phyloP scores from a whole-genome alignment of 1,140 invertebrate genomes.

The Phthorimaea operculella region DNA sequence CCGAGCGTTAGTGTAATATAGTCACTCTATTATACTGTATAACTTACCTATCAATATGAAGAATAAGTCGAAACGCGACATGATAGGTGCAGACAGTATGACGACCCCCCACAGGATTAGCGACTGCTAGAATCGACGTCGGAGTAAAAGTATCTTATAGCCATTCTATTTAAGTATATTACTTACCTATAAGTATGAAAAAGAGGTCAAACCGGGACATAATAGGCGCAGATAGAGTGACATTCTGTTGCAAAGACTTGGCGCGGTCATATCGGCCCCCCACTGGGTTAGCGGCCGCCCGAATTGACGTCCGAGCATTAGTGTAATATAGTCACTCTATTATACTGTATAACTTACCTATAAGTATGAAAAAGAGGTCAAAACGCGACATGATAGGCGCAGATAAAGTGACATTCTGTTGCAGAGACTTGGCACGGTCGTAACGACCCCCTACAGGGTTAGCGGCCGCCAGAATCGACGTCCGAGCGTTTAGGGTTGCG shows the following conservation, averaged over 20 bases:
- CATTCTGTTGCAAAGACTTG: slow-evolving; percentile 96
- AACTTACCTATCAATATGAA: slow-evolving; percentile 89
- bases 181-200: slow-evolving; percentile 98
- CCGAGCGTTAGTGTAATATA: too few species aligned
- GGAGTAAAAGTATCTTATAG: too few species aligned
- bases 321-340: too few species aligned
- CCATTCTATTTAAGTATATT: too few species aligned
- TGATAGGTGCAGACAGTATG: too few species aligned
- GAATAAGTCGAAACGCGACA: slow-evolving; percentile 99
- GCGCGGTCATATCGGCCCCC: slow-evolving; percentile 96
- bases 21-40: too few species aligned
- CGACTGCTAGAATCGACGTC: slow-evolving; percentile 98
- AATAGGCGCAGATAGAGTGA: slow-evolving; percentile 93
- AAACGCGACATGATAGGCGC: slow-evolving; percentile 99
- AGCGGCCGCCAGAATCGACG: slow-evolving; percentile 97
- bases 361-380: slow-evolving; percentile 98
- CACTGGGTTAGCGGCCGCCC: too few species aligned
- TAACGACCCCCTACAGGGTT: slow-evolving; percentile 98
- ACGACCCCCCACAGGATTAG: slow-evolving; percentile 98
- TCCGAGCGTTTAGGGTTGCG: slow-evolving; percentile 96
- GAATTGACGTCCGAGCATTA: too few species aligned
- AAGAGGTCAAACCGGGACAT: slow-evolving; percentile 99
- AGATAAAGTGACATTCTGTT: slow-evolving; percentile 93
- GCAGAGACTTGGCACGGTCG: slow-evolving; percentile 92
- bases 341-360: too few species aligned